phyloP scores from a whole-genome alignment of 1,140 invertebrate species.

The Drosophila gunungcola region DNA sequence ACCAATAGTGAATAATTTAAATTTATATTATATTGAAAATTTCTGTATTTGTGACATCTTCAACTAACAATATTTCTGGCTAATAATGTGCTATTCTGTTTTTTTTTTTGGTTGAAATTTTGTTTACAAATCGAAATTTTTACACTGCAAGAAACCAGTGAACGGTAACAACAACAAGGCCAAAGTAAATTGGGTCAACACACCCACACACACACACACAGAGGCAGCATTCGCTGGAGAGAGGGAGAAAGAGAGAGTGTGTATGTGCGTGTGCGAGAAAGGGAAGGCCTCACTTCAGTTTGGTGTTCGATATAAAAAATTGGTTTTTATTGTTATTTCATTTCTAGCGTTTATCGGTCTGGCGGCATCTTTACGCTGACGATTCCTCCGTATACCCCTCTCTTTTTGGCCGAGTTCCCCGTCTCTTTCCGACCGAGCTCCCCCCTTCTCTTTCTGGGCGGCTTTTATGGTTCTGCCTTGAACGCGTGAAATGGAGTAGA shows the following conservation, averaged over 20 bases:
- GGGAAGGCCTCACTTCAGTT: constrained; percentile 30
- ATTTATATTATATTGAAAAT: too few species aligned
- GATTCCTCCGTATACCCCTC: constrained; percentile 23
- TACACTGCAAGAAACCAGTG: constrained; percentile 54
- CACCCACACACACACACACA: constrained; percentile 3
- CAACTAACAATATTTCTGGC: constrained; percentile 4
- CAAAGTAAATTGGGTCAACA: constrained; percentile 62
- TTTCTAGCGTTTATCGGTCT: constrained; percentile 76
- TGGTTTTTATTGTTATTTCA: constrained; percentile 80
- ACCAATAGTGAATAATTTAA: too few species aligned
- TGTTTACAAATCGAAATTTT: constrained; percentile 33
- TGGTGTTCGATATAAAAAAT: constrained; percentile 70
- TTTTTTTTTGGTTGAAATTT: background rate
- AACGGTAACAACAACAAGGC: constrained; percentile 45
- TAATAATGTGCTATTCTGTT: constrained; percentile 10
- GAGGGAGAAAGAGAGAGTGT: background rate
- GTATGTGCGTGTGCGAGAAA: background rate
- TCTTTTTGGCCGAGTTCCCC: background rate
- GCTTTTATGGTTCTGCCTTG: constrained; percentile 61
- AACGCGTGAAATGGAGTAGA: constrained; percentile 82
- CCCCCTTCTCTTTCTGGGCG: constrained; percentile 9
- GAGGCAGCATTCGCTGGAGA: constrained; percentile 37
- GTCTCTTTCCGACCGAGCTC: too few species aligned
- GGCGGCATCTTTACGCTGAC: constrained; percentile 77
- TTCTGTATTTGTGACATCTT: background rate